Conservation (phyloP, 2,888 invertebrate species). For the Pteria penguin region DNA sequence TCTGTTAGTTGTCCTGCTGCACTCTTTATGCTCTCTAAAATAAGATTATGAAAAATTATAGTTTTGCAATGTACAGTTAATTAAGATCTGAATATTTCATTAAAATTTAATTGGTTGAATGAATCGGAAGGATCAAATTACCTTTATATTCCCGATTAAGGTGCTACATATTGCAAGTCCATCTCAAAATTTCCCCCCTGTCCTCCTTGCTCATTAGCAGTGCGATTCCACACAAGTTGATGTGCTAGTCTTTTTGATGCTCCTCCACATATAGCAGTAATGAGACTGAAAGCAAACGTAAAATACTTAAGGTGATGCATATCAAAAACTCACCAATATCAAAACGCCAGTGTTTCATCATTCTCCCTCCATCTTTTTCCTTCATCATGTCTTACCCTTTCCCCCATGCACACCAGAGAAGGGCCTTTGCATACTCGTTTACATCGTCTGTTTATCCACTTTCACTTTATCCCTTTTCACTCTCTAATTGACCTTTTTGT, state of each 20-base stretch:
- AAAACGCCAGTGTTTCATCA: not conserved
- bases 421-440: not conserved
- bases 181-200: not conserved
- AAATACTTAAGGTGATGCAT: not conserved
- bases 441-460: not conserved
- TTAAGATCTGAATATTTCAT: no score
- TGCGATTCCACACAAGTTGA: not conserved
- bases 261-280: not conserved
- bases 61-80: no score
- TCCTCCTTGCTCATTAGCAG: not conserved
- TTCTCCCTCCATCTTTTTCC: not conserved
- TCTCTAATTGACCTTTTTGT: not conserved
- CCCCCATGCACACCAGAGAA: not conserved
- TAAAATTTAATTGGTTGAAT: no score
- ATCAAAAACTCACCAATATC: not conserved
- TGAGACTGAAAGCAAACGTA: not conserved
- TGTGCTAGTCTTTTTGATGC: not conserved
- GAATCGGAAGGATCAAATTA: no score
- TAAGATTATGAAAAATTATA: no score
- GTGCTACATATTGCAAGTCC: not conserved
- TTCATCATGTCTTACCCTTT: not conserved
- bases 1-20: not conserved
- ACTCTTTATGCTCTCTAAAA: not conserved
- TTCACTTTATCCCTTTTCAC: not conserved
- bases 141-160: conserved; percentile 1